These are phyloP conservation scores for Bombus pascuorum DNA, from an alignment of 1,140 invertebrate genomes.

Conservation along the genomic window DNA sequence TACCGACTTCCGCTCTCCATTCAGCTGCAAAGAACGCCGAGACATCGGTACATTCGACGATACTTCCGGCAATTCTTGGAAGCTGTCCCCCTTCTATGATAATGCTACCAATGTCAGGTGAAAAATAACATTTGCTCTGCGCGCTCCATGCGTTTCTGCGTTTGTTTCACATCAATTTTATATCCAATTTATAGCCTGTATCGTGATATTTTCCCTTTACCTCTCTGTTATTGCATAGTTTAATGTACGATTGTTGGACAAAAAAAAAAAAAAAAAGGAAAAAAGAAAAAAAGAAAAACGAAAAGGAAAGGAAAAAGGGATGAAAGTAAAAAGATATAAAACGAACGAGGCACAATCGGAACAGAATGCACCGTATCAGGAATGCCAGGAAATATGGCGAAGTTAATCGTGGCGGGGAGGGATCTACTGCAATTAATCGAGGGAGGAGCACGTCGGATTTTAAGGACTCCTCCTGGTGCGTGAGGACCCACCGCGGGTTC, in stretches of 20 bases:
- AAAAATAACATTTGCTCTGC: conserved; percentile 38
- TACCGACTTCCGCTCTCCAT: conserved; percentile 61
- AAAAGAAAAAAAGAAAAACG: too few relatives aligned
- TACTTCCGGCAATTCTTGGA: conserved; percentile 60
- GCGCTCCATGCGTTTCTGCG: neutral
- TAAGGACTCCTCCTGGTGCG: conserved; percentile 65
- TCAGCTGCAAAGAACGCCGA: conserved; percentile 34
- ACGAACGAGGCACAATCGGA: neutral
- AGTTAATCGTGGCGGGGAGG: conserved; percentile 44
- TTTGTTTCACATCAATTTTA: neutral
- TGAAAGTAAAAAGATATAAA: neutral
- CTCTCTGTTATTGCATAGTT: neutral
- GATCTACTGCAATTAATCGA: conserved; percentile 65
- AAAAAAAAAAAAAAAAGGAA: neutral
- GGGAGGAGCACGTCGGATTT: conserved; percentile 69
- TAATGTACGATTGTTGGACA: neutral
- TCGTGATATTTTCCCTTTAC: neutral
- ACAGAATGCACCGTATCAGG: conserved; percentile 27
- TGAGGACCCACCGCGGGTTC: conserved; percentile 67
- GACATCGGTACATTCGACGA: conserved; percentile 55
- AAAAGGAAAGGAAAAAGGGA: too few relatives aligned
- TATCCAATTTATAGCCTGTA: neutral
- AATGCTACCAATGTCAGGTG: conserved; percentile 45
- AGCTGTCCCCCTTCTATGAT: conserved; percentile 37
- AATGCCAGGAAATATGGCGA: conserved; percentile 44